Base-by-base conservation (phyloP, 2,888 invertebrate genomes). In the Tortrix viridana region DNA sequence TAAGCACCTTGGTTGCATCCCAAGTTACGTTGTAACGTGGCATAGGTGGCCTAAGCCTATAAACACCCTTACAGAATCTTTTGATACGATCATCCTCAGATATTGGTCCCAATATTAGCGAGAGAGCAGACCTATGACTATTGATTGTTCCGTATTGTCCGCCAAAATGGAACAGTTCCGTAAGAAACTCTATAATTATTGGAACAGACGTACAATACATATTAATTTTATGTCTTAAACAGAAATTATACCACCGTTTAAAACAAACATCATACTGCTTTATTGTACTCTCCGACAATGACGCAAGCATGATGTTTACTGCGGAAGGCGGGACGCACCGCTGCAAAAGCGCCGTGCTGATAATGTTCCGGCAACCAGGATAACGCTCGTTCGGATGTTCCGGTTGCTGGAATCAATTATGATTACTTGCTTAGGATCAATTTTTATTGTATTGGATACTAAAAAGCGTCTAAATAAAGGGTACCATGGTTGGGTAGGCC, bases 11-110 rank as follows among this genome's bases (percentile, higher is more conserved):
- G 5, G 18, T 12, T 5, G 16, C 44, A 26, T 55, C 55, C 44
- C 55, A 44, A 14, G 55, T 55, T 6, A 44, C 16, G 14, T 44
- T 12, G 32, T 55, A 55, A 3, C 26, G 23, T 26, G 55, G 44
- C 18, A n/a, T 23, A 5, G 55, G 55, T n/a, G 55, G 55, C 16
- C 55, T 44, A 12, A 55, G 19, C 22, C 19, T 55, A 6, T 44
- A 55, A 2, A 55, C 44, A 4, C 55, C 55, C 16, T 55, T 55
- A 26, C 23, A 43, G 44, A 55, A 55, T 32, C 55, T n/a, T 23
- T 43, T 55, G 16, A 44, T 44, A 26, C 44, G 55, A 26, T 55
- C 55, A 44, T 44, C 55, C 7, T 55, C 55, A 5, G 44, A 55
- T 14, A 44, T 44, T 12, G 14, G 6, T 26, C 44, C 44, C 16